Percentiles rank a stretch among this genome's conserved stretches.
Evolutionary conservation across 1,140 invertebrate species (phyloP).

Genomic region (Aporrectodea caliginosa): DNA sequence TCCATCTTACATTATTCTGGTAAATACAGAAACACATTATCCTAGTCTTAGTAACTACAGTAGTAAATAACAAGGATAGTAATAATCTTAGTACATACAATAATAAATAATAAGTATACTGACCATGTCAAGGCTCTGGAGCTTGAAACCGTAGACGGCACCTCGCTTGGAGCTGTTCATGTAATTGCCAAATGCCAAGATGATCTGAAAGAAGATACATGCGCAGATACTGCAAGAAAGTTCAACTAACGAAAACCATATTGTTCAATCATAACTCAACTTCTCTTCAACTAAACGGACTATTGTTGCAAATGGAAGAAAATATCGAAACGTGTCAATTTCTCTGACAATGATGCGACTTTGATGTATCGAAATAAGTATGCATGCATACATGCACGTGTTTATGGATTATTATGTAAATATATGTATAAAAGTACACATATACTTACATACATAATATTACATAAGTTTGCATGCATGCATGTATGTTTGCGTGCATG

Average conservation of each 20-base stretch:
- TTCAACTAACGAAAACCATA: neutral
- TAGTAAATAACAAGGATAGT: no score
- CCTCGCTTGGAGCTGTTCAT: conserved; percentile 93
- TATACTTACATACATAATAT: no score
- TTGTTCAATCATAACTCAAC: conserved; percentile 4
- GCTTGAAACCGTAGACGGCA: conserved; percentile 95
- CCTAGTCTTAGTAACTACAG: no score
- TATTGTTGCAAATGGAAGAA: neutral
- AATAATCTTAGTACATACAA: no score
- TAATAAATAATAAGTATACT: no score
- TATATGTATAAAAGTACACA: no score
- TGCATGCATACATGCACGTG: conserved; percentile 3
- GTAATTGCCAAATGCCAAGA: conserved; percentile 97
- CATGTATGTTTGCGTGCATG: no score
- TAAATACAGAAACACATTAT: no score
- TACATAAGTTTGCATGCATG: no score
- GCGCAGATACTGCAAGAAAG: neutral
- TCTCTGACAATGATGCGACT: neutral
- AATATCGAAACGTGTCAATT: neutral
- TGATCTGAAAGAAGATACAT: conserved; percentile 2
- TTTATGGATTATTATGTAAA: neutral
- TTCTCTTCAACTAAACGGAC: neutral
- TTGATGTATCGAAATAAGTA: neutral
- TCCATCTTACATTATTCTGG: no score
- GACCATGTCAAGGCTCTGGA: conserved; percentile 82